Conservation (phyloP, 2,113 vertebrate species). For the Istiophorus platypterus region DNA sequence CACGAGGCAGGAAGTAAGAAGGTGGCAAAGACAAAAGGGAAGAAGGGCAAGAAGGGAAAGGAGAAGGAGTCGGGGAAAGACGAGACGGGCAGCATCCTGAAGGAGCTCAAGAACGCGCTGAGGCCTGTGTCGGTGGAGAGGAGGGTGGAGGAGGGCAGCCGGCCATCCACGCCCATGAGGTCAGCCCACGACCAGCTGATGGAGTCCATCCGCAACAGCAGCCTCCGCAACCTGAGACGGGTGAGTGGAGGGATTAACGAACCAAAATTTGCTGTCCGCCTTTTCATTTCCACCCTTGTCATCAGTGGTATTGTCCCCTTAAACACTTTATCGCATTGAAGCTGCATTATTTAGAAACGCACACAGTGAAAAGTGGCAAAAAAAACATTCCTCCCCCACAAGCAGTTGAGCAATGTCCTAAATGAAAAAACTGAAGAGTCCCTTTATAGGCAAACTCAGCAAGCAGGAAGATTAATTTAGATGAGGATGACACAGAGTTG, state of each 20-base stretch:
- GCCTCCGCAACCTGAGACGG: slow-evolving; percentile 84
- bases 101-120: slow-evolving; percentile 93
- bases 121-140: slow-evolving; percentile 88
- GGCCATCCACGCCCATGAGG: slow-evolving; percentile 93
- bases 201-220: slow-evolving; percentile 93
- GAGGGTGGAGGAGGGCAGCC: slow-evolving; percentile 88
- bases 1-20: slow-evolving; percentile 88
- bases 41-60: slow-evolving; percentile 81
- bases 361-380: background rate
- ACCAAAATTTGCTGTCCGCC: background rate
- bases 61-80: slow-evolving; percentile 61
- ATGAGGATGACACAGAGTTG: slow-evolving; percentile 63
- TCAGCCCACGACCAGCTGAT: slow-evolving; percentile 94
- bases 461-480: slow-evolving; percentile 56
- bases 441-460: slow-evolving; percentile 22
- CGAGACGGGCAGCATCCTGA: slow-evolving; percentile 87
- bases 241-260: slow-evolving; percentile 81
- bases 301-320: background rate
- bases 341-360: background rate
- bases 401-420: background rate
- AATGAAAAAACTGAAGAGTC: slow-evolving; percentile 3
- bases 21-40: slow-evolving; percentile 85
- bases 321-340: background rate
- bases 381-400: slow-evolving; percentile 2
- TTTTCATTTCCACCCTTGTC: background rate